Evolutionary conservation across 2,113 vertebrate genomes (phyloP).

Genomic region (Sebastes schlegelii): DNA sequence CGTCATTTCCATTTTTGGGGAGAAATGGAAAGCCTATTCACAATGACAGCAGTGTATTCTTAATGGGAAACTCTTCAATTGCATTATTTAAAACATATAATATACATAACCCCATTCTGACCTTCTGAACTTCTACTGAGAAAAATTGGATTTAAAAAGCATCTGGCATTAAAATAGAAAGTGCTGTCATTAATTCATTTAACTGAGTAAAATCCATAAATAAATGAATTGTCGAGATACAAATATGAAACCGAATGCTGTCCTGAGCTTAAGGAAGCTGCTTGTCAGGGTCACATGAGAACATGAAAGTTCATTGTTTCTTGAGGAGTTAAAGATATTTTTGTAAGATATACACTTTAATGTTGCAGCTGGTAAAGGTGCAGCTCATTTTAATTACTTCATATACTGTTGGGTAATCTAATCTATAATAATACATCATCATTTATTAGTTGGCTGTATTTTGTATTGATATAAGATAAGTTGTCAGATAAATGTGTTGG

Average conservation of each 20-base stretch:
- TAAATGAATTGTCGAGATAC: neutral
- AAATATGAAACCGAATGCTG: neutral
- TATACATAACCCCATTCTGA: neutral
- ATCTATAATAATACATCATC: too few species aligned
- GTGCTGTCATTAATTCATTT: neutral
- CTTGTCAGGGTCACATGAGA: neutral
- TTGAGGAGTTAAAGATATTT: neutral
- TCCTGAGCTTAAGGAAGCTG: neutral
- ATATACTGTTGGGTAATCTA: too few species aligned
- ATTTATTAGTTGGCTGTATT: too few species aligned
- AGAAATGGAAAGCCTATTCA: slow-evolving; percentile 1
- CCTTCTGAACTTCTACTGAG: too few species aligned
- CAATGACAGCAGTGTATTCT: neutral
- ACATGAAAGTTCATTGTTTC: neutral
- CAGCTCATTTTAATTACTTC: too few species aligned
- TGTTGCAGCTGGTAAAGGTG: too few species aligned
- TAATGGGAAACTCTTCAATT: slow-evolving; percentile 8
- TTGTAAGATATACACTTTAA: neutral
- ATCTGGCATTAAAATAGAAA: neutral
- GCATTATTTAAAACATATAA: neutral
- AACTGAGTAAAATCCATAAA: neutral
- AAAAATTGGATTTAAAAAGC: neutral
- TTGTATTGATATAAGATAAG: too few species aligned
- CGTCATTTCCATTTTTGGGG: neutral
- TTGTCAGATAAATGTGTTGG: too few species aligned